Evolutionary conservation across 2,888 invertebrate species (phyloP).

Genomic region (Stenodera caucasica): DNA sequence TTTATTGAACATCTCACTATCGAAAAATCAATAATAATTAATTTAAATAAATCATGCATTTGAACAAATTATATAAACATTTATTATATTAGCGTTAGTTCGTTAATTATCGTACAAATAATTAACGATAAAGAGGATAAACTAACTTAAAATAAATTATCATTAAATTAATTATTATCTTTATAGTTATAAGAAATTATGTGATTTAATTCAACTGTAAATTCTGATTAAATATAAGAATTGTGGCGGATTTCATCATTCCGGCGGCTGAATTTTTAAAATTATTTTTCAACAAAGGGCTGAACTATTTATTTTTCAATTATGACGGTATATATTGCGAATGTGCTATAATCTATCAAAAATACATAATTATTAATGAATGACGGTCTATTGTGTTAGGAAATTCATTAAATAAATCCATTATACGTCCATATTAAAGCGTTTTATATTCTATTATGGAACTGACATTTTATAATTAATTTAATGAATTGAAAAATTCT

Average conservation of each 20-base stretch:
- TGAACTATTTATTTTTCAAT: too few species aligned
- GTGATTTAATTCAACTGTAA: too few species aligned
- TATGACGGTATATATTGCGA: too few species aligned
- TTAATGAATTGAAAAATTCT: conserved; percentile 25
- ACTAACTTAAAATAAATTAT: not conserved
- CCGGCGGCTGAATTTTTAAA: too few species aligned
- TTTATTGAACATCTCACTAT: too few species aligned
- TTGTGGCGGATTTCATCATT: not conserved
- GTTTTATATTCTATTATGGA: conserved; percentile 38
- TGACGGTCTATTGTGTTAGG: conserved; percentile 18
- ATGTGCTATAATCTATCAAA: not conserved
- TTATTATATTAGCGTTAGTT: not conserved
- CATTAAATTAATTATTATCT: not conserved
- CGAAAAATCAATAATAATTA: too few species aligned
- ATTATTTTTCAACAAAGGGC: too few species aligned
- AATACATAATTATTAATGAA: conserved; percentile 23
- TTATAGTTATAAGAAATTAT: not conserved
- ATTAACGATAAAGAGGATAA: not conserved
- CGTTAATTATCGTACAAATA: conserved; percentile 1
- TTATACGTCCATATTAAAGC: conserved; percentile 30
- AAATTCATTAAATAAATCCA: conserved; percentile 29
- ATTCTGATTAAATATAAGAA: too few species aligned
- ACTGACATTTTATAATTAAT: conserved; percentile 38
- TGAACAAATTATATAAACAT: conserved; percentile 1
- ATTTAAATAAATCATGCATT: not conserved